These are phyloP conservation scores for Drosophila mauritiana DNA, from an alignment of 1,140 invertebrate genomes.

Conservation along the genomic window DNA sequence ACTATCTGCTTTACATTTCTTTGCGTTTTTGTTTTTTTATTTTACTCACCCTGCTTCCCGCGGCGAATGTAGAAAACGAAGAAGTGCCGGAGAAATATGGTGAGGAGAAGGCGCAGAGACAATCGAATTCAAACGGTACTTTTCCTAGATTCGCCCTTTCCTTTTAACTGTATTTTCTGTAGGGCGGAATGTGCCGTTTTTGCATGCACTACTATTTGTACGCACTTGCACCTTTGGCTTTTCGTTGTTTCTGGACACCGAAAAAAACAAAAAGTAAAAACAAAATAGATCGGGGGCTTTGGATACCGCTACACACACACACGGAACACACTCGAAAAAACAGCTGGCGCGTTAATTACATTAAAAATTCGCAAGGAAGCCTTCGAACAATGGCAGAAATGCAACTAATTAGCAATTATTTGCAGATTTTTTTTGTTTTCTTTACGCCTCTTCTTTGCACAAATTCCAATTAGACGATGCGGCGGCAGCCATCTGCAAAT, in stretches of 20 bases:
- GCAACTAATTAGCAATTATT: conserved; percentile 74
- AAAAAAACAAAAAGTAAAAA: conserved; percentile 27
- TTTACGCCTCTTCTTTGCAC: conserved; percentile 34
- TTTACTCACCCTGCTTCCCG: conserved; percentile 40
- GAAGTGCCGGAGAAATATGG: conserved; percentile 1
- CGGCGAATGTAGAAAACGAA: conserved; percentile 15
- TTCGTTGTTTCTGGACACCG: conserved; percentile 11
- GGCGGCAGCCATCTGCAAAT: conserved; percentile 49
- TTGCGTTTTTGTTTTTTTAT: neutral
- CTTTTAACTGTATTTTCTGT: conserved; percentile 4
- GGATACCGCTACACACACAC: conserved; percentile 5
- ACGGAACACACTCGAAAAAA: conserved; percentile 28
- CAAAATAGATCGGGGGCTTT: conserved; percentile 16
- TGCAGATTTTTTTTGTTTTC: conserved; percentile 62
- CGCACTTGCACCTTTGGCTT: conserved; percentile 67
- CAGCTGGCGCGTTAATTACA: conserved; percentile 72
- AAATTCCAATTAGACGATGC: conserved; percentile 72
- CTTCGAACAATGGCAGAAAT: conserved; percentile 55
- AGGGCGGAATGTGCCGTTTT: conserved; percentile 7
- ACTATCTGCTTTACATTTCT: conserved; percentile 17
- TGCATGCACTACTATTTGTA: conserved; percentile 16
- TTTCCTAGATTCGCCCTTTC: conserved; percentile 1
- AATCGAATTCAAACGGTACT: conserved; percentile 56
- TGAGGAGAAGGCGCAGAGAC: conserved; percentile 22
- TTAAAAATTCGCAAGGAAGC: conserved; percentile 77